Percentiles rank a stretch among this genome's conserved stretches.
These are phyloP conservation scores for Athalia rosae DNA, from an alignment of 2,888 invertebrate species.

Conservation along the genomic window DNA sequence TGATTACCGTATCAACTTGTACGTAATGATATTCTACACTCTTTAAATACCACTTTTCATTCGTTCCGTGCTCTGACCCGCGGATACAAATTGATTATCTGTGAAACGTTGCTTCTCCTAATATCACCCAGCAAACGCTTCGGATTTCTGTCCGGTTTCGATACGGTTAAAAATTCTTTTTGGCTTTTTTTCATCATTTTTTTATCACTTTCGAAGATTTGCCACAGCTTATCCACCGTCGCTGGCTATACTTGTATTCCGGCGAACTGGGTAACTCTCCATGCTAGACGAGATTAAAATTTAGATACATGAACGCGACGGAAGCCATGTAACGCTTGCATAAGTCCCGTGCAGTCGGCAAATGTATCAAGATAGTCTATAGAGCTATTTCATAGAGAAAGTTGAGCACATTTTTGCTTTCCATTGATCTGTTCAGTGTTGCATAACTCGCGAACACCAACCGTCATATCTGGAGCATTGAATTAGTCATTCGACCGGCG, in stretches of 20 bases:
- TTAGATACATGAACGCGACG: background rate
- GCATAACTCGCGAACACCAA: slow-evolving; percentile 54
- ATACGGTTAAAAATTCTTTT: too few relatives aligned
- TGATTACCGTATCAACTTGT: background rate
- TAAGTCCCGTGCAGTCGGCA: slow-evolving; percentile 60
- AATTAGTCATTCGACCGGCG: slow-evolving; percentile 36
- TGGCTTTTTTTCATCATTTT: too few relatives aligned
- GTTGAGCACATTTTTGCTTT: slow-evolving; percentile 69
- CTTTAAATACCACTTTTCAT: too few relatives aligned
- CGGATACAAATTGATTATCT: too few relatives aligned
- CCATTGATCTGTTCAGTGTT: slow-evolving; percentile 65
- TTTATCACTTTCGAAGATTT: background rate
- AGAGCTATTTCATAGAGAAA: slow-evolving; percentile 72
- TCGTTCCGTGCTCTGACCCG: too few relatives aligned
- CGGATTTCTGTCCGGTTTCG: too few relatives aligned
- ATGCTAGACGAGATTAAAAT: background rate
- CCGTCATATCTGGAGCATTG: slow-evolving; percentile 52
- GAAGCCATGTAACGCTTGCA: slow-evolving; percentile 63
- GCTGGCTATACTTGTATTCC: background rate
- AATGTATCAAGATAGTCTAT: slow-evolving; percentile 50
- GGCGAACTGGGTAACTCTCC: background rate
- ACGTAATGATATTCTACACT: too few relatives aligned
- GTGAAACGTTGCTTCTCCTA: too few relatives aligned
- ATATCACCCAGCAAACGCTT: too few relatives aligned
- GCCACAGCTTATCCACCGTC: background rate